Evolutionary conservation across 2,797 vertebrate species (phyloP), one percentile per base, ranked within the genome.

Genomic region (Meriones psammophilus): DNA sequence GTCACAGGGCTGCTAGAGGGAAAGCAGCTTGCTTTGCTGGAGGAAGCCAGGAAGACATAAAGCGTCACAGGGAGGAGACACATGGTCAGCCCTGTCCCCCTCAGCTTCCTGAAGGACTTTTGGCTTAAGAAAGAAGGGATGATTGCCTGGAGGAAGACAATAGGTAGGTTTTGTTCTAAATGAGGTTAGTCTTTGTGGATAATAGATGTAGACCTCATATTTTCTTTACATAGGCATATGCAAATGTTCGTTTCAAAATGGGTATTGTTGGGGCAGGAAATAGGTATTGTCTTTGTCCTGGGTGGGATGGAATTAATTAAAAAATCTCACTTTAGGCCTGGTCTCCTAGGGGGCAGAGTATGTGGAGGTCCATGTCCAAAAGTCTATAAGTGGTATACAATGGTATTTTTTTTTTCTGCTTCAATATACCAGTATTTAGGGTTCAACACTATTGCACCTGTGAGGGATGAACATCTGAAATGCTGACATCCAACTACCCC

Each of bases 161-260:
- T 17, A 39, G n/a, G 28, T 13, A 73, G 86, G 39, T 81, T 84
- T n/a, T 80, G 13, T 56, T 88, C n/a, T 14, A 86, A 76, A 86
- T 28, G 36, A 76, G 33, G 5, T 33, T 86, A 78, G 64, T 36
- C 18, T 60, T 60, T 58, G 24, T 42, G 50, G 73, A 64, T 46
- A 89, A 77, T 56, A 8, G 64, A 36, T 56, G 18, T 39, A 20
- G 85, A 88, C 15, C 50, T 84, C 36, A 69, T 42, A 54, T 50
- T 94, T 68, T 94, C 89, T 87, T 28, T 50, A 26, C 30, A 81
- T 74, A 30, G 64, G 28, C 5, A 10, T 58, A 80, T 7, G 12
- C 58, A 93, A 96, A 88, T 54, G 76, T 89, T 74, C 62, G 66
- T 79, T 96, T 91, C 74, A 86, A 89, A 94, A 54, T 54, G 15